Conservation (phyloP, 2,888 invertebrate genomes). For the Nomada hirtipes region DNA sequence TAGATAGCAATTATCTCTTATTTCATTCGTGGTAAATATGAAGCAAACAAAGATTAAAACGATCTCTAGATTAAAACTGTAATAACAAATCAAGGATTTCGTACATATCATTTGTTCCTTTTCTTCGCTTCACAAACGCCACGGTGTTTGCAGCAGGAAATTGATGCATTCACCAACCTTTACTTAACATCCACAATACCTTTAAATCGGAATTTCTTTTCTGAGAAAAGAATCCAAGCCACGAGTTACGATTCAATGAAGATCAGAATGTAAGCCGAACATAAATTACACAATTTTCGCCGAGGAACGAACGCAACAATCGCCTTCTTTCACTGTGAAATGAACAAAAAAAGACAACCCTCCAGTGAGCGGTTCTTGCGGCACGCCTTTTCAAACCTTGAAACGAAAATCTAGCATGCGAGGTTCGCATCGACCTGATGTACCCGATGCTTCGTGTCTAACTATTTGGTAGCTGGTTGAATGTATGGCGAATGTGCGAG, state of each 20-base stretch:
- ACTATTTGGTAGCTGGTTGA: constrained; percentile 8
- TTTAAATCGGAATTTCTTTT: neutral
- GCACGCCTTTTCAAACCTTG: constrained; percentile 12
- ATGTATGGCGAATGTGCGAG: neutral
- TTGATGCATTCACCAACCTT: constrained; percentile 2
- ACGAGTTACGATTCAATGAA: neutral
- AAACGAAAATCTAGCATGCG: constrained; percentile 17
- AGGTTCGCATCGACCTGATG: constrained; percentile 16
- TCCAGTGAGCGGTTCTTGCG: neutral
- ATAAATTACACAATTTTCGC: neutral
- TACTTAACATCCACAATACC: neutral
- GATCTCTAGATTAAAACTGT: too few species aligned
- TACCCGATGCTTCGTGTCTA: constrained; percentile 7
- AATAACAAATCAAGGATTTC: neutral
- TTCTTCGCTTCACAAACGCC: neutral
- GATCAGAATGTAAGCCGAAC: neutral
- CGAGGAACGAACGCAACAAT: neutral
- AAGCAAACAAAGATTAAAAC: neutral
- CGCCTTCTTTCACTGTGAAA: neutral
- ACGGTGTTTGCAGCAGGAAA: neutral
- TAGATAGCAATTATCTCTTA: too few species aligned
- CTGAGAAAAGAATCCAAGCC: neutral
- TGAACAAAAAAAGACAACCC: neutral
- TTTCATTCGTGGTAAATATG: too few species aligned
- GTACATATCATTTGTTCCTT: neutral